These are phyloP conservation scores for Andrena marginata DNA, from an alignment of 2,888 invertebrate species.

Conservation along the genomic window DNA sequence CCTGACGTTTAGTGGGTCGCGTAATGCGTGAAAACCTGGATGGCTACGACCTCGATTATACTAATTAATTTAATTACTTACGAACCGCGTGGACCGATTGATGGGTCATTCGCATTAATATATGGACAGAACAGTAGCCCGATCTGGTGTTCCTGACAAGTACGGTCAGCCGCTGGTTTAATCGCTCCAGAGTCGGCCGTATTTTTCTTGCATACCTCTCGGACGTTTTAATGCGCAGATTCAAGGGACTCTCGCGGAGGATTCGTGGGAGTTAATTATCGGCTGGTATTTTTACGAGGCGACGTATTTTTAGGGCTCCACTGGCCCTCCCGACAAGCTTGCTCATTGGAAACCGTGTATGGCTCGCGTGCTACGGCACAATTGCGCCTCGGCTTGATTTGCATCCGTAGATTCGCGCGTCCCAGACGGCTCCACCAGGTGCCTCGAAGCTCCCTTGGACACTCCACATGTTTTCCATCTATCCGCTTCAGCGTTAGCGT, in stretches of 20 bases:
- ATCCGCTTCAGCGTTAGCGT: not conserved
- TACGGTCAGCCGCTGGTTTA: not conserved
- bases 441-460: conserved; percentile 6
- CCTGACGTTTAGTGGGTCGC: conserved; percentile 13
- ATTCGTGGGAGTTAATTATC: conserved; percentile 34
- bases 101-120: not conserved
- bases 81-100: not conserved
- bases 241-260: not conserved
- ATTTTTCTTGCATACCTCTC: not conserved
- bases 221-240: not conserved
- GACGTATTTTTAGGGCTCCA: conserved; percentile 9
- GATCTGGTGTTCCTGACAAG: not conserved
- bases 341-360: conserved; percentile 26
- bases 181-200: not conserved
- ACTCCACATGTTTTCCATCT: conserved; percentile 4
- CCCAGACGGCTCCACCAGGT: conserved; percentile 20
- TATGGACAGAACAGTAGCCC: not conserved
- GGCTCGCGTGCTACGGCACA: conserved; percentile 71
- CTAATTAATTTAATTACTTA: conserved; percentile 19
- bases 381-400: conserved; percentile 61
- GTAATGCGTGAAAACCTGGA: conserved; percentile 5
- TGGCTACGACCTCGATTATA: conserved; percentile 8
- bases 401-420: conserved; percentile 43
- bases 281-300: conserved; percentile 22
- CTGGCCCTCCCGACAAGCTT: conserved; percentile 12